phyloP scores from a whole-genome alignment of 2,888 invertebrate genomes.

The Sinodicranocentrus sp. region DNA sequence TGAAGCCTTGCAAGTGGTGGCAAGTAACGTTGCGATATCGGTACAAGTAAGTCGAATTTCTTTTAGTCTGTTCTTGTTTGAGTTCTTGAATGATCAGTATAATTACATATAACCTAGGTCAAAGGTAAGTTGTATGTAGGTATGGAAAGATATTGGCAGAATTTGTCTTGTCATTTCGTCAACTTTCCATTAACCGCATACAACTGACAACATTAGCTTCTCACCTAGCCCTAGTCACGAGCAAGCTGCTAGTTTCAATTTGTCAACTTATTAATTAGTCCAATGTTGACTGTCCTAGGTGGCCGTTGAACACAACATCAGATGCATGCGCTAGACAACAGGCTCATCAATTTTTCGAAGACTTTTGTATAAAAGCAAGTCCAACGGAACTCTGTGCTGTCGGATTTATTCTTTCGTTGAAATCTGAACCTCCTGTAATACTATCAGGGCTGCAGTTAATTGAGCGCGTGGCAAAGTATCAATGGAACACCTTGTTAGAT shows the following conservation, averaged over 20 bases:
- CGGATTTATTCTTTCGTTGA: conserved; percentile 64
- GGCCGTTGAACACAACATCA: conserved; percentile 43
- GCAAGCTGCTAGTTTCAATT: no score
- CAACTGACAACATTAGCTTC: no score
- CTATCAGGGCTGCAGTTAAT: conserved; percentile 88
- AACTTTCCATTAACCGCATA: no score
- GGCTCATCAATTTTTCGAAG: conserved; percentile 72
- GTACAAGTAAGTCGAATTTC: conserved; percentile 51
- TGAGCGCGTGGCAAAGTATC: conserved; percentile 95
- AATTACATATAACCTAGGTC: no score
- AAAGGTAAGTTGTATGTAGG: no score
- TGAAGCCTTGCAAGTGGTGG: conserved; percentile 25
- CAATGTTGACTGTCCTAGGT: conserved; percentile 46
- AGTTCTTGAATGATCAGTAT: no score
- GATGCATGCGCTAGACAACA: conserved; percentile 48
- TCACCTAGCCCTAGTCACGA: no score
- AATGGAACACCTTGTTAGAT: conserved; percentile 89
- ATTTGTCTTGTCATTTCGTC: no score
- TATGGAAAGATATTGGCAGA: no score
- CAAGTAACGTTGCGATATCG: conserved; percentile 62
- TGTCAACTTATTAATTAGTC: no score
- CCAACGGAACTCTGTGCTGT: conserved; percentile 66
- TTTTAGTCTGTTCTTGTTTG: no score
- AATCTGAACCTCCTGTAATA: conserved; percentile 60
- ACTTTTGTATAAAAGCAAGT: conserved; percentile 59